These are phyloP conservation scores for Cartodere bifasciata DNA, from an alignment of 2,888 invertebrate genomes.

Conservation along the genomic window DNA sequence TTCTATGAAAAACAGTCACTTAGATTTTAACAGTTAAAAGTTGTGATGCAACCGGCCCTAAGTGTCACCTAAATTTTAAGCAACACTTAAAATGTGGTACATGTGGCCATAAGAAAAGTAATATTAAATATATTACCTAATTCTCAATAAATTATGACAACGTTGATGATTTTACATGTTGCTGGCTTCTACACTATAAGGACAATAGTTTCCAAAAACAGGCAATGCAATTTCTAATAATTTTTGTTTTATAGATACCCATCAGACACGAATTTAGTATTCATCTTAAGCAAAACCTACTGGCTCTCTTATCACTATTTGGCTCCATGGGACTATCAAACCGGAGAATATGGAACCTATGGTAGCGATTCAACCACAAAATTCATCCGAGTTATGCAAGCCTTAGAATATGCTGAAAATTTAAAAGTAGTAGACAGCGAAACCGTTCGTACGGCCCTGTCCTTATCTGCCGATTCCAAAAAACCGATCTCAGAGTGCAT, in stretches of 20 bases:
- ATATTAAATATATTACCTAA: too few species aligned
- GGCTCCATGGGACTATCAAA: slow-evolving; percentile 67
- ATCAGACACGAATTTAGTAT: slow-evolving; percentile 60
- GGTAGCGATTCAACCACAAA: slow-evolving; percentile 52
- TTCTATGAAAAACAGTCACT: too few species aligned
- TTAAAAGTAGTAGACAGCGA: slow-evolving; percentile 50
- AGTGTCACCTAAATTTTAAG: too few species aligned
- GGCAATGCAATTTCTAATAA: background rate
- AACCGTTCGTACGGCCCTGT: slow-evolving; percentile 51
- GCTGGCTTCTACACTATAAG: too few species aligned
- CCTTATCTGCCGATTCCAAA: slow-evolving; percentile 42
- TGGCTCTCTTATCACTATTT: slow-evolving; percentile 77
- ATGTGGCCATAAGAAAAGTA: too few species aligned
- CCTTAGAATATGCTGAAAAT: slow-evolving; percentile 50
- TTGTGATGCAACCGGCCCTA: too few species aligned
- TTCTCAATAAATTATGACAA: too few species aligned
- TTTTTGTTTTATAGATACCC: slow-evolving; percentile 46
- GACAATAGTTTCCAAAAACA: slow-evolving; percentile 7
- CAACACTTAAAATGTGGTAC: too few species aligned
- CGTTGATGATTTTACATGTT: too few species aligned
- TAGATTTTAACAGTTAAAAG: too few species aligned
- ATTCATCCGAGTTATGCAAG: slow-evolving; percentile 57
- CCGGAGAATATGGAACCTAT: slow-evolving; percentile 70
- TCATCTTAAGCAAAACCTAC: slow-evolving; percentile 58
- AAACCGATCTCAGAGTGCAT: slow-evolving; percentile 45